Base-by-base conservation (phyloP, 1,140 invertebrate genomes). In the Chionoecetes opilio region DNA sequence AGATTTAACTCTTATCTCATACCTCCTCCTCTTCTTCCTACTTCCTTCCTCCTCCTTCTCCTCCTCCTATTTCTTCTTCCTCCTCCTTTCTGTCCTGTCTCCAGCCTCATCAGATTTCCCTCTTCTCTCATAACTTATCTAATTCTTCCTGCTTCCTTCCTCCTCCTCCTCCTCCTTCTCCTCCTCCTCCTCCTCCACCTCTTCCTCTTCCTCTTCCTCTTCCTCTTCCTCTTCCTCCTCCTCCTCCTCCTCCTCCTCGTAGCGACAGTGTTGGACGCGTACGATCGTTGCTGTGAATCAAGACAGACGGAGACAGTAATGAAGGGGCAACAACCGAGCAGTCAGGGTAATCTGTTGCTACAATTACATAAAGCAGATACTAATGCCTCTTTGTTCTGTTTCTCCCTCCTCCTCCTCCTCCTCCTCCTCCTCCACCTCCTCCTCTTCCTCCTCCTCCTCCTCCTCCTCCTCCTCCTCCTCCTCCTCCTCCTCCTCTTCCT, bases 401-500 rank as follows among this genome's bases (percentile, higher is more conserved):
- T 46, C 63, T 0, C n/a, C 63, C 63, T 75, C 63, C 63, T 75
- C 63, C 63, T 75, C 6, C 63, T 75, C 63, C 63, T 75, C 63
- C 63, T 75, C 6, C 63, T 75, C 63, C 63, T 75, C 63, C 21
- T 75, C 63, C 63, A 14, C 6, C 53, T 75, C 53, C 21, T 75
- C 53, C 53, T 75, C 53, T 21, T 75, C 26, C 21, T 75, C 85
- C 37, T 87, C 32, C 26, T 87, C 85, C 14, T 87, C 85, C 11
- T 87, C 32, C 9, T 87, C 85, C 37, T 87, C 32, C 21, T 34
- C 85, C 21, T 31, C 85, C 21, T 17, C 31, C 37, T 87, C 85
- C 26, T 87, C 85, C 26, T 87, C 85, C 26, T 87, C 85, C 37
- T 87, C 85, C 37, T 87, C 85, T 34, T 87, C 85, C 37, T 87